Percentiles rank a stretch among this genome's conserved stretches.
These are phyloP conservation scores for Drosophila erecta DNA, from an alignment of 1,140 invertebrate genomes.

Conservation along the genomic window DNA sequence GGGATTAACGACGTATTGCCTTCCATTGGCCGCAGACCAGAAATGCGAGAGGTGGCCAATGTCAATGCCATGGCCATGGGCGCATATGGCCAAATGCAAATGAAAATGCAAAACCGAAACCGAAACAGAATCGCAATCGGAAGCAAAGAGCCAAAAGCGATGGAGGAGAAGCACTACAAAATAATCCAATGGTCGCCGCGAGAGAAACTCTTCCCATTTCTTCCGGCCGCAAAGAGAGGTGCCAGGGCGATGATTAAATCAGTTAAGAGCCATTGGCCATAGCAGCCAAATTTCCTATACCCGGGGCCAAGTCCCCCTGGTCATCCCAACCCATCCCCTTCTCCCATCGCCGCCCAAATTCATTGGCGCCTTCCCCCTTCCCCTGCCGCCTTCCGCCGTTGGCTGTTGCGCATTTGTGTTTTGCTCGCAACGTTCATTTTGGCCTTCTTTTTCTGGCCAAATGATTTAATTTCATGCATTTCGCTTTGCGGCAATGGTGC, in stretches of 20 bases:
- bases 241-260: slow-evolving; percentile 56
- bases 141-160: slow-evolving; percentile 42
- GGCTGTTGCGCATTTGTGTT: slow-evolving; percentile 60
- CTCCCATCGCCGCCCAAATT: slow-evolving; percentile 1
- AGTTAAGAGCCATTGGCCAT: slow-evolving; percentile 65
- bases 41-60: slow-evolving; percentile 45
- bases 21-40: slow-evolving; percentile 27
- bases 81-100: slow-evolving; percentile 12
- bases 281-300: slow-evolving; percentile 12
- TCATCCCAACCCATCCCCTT: not conserved
- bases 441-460: slow-evolving; percentile 35
- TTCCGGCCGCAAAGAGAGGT: slow-evolving; percentile 21
- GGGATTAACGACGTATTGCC: slow-evolving; percentile 44
- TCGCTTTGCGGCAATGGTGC: slow-evolving; percentile 49
- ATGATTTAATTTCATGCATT: slow-evolving; percentile 69
- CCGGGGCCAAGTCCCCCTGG: slow-evolving; percentile 1
- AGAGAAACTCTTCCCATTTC: slow-evolving; percentile 34
- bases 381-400: slow-evolving; percentile 9
- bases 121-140: slow-evolving; percentile 8
- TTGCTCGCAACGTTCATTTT: slow-evolving; percentile 62
- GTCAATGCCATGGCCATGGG: slow-evolving; percentile 62
- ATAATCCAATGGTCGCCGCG: slow-evolving; percentile 57
- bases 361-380: slow-evolving; percentile 5
- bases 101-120: slow-evolving; percentile 20
- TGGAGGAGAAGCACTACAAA: slow-evolving; percentile 53